These are phyloP conservation scores for Edolisoma coerulescens DNA, from an alignment of 2,113 vertebrate genomes.

Conservation along the genomic window DNA sequence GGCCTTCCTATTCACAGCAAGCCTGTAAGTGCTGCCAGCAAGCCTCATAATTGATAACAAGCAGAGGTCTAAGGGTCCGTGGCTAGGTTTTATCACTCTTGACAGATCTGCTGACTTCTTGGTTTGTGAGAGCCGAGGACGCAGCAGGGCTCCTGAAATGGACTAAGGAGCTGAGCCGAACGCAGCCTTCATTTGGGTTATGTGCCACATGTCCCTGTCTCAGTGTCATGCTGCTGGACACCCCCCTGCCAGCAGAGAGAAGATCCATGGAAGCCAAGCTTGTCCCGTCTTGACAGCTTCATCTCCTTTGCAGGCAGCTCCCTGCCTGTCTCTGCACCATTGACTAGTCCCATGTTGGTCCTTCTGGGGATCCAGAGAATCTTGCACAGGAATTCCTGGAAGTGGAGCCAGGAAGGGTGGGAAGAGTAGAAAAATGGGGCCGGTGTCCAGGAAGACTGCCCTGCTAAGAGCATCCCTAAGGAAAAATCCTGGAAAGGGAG, in stretches of 20 bases:
- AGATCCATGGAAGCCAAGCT: background rate
- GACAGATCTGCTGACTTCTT: slow-evolving; percentile 8
- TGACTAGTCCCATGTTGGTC: background rate
- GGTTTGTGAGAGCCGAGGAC: background rate
- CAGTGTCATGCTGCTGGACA: background rate
- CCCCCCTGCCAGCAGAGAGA: background rate
- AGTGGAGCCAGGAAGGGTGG: background rate
- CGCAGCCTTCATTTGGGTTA: rapidly evolving
- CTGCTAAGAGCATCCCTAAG: background rate
- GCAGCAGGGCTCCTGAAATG: background rate
- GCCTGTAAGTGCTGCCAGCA: background rate
- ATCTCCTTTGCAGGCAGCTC: background rate
- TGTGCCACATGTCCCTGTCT: background rate
- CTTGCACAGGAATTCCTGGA: background rate
- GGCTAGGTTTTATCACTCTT: background rate
- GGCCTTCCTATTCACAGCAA: background rate
- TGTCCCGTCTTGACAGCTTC: background rate
- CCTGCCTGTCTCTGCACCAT: background rate
- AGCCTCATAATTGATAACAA: background rate
- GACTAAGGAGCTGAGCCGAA: background rate
- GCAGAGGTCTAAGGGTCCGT: background rate
- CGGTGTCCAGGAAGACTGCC: background rate
- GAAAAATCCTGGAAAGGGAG: background rate
- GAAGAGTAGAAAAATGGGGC: background rate
- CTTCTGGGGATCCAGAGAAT: background rate